A percentile compares a stretch with the other conserved stretches of the same genome.
Evolutionary conservation across 2,888 invertebrate genomes (phyloP).

Genomic region (Panopea generosa): DNA sequence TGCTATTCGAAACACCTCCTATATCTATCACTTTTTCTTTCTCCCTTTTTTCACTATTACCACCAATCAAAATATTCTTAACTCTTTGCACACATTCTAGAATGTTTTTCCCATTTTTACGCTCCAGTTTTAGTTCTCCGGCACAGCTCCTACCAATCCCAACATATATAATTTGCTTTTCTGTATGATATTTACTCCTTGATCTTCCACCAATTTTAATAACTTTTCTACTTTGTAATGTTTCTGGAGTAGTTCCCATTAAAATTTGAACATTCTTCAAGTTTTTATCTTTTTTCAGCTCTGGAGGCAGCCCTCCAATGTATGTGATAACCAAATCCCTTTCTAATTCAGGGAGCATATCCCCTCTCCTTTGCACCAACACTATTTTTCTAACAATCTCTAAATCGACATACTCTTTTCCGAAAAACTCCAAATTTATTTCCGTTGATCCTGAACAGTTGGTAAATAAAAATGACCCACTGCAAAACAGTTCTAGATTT

Average conservation of each 20-base stretch:
- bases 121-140: conserved; percentile 30
- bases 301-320: conserved; percentile 46
- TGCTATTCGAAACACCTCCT: no score
- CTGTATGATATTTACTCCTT: conserved; percentile 23
- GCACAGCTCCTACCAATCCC: conserved; percentile 38
- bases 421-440: conserved; percentile 33
- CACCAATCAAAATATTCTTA: no score
- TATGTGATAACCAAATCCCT: conserved; percentile 41
- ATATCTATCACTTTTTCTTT: no score
- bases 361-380: conserved; percentile 38
- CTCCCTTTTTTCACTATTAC: no score
- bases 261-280: conserved; percentile 23
- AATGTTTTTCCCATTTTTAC: conserved; percentile 21
- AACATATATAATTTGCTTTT: conserved; percentile 50
- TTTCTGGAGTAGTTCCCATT: conserved; percentile 9
- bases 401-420: conserved; percentile 33
- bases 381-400: conserved; percentile 44
- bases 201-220: conserved; percentile 42
- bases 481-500: conserved; percentile 28
- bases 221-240: conserved; percentile 4
- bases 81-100: conserved; percentile 36
- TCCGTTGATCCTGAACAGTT: conserved; percentile 17
- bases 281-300: conserved; percentile 18
- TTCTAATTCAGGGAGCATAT: conserved; percentile 40
- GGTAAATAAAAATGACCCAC: conserved; percentile 39